These are phyloP conservation scores for Enteromius mattozi DNA, from an alignment of 2,797 vertebrate species.

Conservation along the genomic window DNA sequence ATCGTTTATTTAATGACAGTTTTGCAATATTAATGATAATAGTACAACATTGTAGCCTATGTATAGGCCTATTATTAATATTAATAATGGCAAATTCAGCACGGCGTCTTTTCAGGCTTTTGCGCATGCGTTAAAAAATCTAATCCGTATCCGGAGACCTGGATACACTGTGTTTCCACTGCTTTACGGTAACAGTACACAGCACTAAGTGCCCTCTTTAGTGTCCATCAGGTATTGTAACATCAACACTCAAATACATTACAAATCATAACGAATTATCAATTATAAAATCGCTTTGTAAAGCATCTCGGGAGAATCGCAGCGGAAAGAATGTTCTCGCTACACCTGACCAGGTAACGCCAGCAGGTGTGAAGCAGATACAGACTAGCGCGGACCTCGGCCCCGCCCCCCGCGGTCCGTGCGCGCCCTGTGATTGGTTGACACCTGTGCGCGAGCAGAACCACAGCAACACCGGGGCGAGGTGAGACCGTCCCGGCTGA, in stretches of 20 bases:
- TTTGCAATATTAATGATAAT: neutral
- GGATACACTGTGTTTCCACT: no score
- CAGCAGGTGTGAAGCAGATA: neutral
- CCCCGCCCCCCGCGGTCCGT: neutral
- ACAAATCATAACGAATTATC: no score
- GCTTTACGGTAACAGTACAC: no score
- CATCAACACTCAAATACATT: no score
- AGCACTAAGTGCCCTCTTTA: no score
- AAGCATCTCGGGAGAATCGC: neutral
- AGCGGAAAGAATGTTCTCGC: neutral
- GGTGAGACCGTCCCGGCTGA: neutral
- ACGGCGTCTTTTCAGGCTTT: neutral
- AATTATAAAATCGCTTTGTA: no score
- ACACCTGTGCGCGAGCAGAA: constrained; percentile 4
- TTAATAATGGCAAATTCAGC: neutral
- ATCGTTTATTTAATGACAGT: neutral
- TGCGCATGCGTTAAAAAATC: neutral
- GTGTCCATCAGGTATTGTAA: no score
- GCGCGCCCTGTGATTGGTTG: constrained; percentile 11
- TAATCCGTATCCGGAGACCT: no score
- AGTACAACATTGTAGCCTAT: neutral
- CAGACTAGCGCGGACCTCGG: neutral
- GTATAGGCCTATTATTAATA: neutral
- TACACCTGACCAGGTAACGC: constrained; percentile 21
- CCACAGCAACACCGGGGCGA: neutral